phyloP scores from a whole-genome alignment of 2,888 invertebrate genomes.

The Lingula anatina region DNA sequence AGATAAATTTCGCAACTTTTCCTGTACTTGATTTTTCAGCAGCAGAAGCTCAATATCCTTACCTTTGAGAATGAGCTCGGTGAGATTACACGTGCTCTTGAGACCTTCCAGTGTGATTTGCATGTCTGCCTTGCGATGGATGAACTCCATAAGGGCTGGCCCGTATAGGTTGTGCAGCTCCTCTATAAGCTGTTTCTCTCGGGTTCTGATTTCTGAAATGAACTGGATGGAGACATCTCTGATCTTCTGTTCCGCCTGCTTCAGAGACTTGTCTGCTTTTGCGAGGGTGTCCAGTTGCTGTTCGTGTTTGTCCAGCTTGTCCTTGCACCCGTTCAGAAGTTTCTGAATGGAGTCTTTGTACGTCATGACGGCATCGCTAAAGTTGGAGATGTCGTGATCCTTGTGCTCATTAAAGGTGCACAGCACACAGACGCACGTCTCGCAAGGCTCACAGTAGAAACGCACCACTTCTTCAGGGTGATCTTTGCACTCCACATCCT shows the following conservation, averaged over 20 bases:
- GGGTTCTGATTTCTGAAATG: conserved; percentile 45
- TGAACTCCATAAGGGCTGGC: conserved; percentile 44
- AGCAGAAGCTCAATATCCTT: conserved; percentile 52
- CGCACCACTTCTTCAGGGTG: conserved; percentile 51
- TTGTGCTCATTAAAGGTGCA: conserved; percentile 53
- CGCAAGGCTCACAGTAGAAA: conserved; percentile 53
- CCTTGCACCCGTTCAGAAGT: conserved; percentile 41
- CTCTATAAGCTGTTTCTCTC: conserved; percentile 48
- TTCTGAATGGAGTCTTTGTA: conserved; percentile 49
- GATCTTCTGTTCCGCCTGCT: conserved; percentile 47
- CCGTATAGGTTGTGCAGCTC: conserved; percentile 49
- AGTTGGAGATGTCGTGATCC: conserved; percentile 47
- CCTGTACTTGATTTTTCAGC: conserved; percentile 51
- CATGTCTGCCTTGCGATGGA: conserved; percentile 39
- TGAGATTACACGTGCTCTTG: conserved; percentile 50
- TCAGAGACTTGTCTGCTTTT: conserved; percentile 44
- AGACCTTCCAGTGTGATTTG: conserved; percentile 44
- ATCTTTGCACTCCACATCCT: conserved; percentile 52
- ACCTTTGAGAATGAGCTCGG: conserved; percentile 51
- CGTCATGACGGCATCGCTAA: conserved; percentile 47
- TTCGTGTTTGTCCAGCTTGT: conserved; percentile 43
- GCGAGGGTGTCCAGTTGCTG: conserved; percentile 33
- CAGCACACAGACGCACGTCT: conserved; percentile 51
- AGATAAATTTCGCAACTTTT: conserved; percentile 43
- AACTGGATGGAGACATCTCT: conserved; percentile 47